Base-by-base conservation (phyloP, 2,113 vertebrate genomes). In the Heterotilapia buettikoferi region DNA sequence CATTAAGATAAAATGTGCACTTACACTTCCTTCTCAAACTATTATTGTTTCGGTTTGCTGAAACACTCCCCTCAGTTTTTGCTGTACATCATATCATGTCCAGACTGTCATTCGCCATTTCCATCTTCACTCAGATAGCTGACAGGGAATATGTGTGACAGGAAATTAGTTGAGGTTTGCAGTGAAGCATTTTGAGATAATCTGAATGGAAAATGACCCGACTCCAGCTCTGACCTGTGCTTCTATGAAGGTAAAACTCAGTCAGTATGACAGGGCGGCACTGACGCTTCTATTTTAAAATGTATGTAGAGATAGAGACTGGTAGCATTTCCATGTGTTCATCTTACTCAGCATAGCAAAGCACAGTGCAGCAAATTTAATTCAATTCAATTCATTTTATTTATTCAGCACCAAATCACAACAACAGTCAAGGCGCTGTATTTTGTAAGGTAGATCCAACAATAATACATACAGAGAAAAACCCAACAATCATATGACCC, bases 51-150 rank as follows among this genome's bases (percentile, higher is more conserved):
- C 43, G 3, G 19, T 61, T 82, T n/a, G 12, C 45, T 1, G 82
- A 78, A 82, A 31, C 14, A 21, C 13, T 9, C 19, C 53, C 26
- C 29, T 61, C 50, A 76, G 78, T 78, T 82, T 80, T 91, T 9
- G 81, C 47, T 86, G 80, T 66, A 73, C 47, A 83, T 81, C 59
- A 84, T 85, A 87, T 87, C 68, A 84, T 86, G 38, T 80, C 47
- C 88, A 56, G 29, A 53, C 38, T 88, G 88, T 86, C 90, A 85
- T 87, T 82, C 43, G 26, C 9, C 73, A 82, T 89, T 87, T 86
- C 38, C 76, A 79, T 52, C 26, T 56, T 8, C 43, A 78, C 73
- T 68, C 56, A 79, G 66, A 80, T 57, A 29, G 71, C 73, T 84
- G 85, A 73, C 43, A 73, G 79, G 63, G 40, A 86, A 31, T 83